Evolutionary conservation across 1,140 invertebrate genomes (phyloP).

Genomic region (Calycopis cecrops): DNA sequence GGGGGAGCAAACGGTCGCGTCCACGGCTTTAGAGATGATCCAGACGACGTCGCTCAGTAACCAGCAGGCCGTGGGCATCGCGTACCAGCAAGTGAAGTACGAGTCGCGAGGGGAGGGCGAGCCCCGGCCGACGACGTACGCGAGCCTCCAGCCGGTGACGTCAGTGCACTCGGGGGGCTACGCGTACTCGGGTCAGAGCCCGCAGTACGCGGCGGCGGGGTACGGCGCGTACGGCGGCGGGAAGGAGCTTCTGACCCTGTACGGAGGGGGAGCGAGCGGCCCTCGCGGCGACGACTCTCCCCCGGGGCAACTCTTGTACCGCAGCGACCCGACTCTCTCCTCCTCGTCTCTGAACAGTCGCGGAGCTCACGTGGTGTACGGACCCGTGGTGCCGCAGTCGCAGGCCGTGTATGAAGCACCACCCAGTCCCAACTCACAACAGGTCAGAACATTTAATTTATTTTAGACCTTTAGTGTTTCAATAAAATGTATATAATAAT

Average conservation of each 20-base stretch:
- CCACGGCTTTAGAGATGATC: slow-evolving; percentile 62
- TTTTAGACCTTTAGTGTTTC: not conserved
- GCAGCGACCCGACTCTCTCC: slow-evolving; percentile 76
- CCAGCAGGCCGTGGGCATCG: slow-evolving; percentile 63
- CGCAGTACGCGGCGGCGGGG: slow-evolving; percentile 4
- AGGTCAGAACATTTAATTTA: slow-evolving; percentile 32
- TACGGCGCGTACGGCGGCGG: slow-evolving; percentile 46
- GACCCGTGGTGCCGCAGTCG: slow-evolving; percentile 52
- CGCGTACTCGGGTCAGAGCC: slow-evolving; percentile 20
- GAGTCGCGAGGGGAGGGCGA: slow-evolving; percentile 57
- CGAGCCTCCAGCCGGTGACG: slow-evolving; percentile 67
- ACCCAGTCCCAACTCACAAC: slow-evolving; percentile 74
- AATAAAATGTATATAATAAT: not conserved
- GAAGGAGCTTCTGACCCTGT: slow-evolving; percentile 64
- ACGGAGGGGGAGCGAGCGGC: slow-evolving; percentile 39
- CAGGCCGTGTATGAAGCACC: slow-evolving; percentile 71
- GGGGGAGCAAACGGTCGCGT: slow-evolving; percentile 46
- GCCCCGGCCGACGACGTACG: slow-evolving; percentile 58
- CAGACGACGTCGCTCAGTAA: slow-evolving; percentile 57
- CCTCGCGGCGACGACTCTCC: slow-evolving; percentile 60
- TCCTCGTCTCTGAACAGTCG: slow-evolving; percentile 71
- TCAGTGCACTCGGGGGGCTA: slow-evolving; percentile 46
- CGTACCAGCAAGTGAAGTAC: slow-evolving; percentile 69
- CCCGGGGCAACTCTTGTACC: slow-evolving; percentile 68
- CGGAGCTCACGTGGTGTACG: slow-evolving; percentile 61